phyloP scores from a whole-genome alignment of 2,797 vertebrate genomes.

The Rhabdophis nuchalis region DNA sequence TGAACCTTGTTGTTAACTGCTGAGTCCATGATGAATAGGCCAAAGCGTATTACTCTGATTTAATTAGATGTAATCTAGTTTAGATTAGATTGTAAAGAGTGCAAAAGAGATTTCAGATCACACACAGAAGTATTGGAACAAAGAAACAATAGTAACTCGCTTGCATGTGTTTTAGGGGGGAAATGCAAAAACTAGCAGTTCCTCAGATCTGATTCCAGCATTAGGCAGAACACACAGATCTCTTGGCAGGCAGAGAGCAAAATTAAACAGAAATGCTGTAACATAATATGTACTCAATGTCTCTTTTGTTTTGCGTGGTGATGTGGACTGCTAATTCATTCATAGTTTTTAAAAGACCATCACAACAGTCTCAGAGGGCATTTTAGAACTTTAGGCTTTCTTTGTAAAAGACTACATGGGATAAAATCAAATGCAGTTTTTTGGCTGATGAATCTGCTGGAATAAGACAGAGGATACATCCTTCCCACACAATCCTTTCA shows the following conservation, averaged over 20 bases:
- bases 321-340: background rate
- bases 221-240: background rate
- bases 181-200: background rate
- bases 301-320: background rate
- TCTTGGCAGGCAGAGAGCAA: background rate
- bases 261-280: background rate
- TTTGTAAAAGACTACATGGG: background rate
- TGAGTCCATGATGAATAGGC: background rate
- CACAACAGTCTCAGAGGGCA: background rate
- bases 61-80: background rate
- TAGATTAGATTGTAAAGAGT: background rate
- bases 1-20: background rate
- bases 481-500: background rate
- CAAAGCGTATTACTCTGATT: background rate
- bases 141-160: background rate
- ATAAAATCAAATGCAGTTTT: background rate
- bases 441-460: background rate
- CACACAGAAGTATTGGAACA: background rate
- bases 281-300: background rate
- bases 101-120: background rate
- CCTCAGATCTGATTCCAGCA: background rate
- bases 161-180: background rate
- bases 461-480: background rate
- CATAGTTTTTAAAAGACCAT: background rate
- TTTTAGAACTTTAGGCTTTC: background rate